phyloP scores from a whole-genome alignment of 2,797 vertebrate genomes.

The Phataginus tricuspis region DNA sequence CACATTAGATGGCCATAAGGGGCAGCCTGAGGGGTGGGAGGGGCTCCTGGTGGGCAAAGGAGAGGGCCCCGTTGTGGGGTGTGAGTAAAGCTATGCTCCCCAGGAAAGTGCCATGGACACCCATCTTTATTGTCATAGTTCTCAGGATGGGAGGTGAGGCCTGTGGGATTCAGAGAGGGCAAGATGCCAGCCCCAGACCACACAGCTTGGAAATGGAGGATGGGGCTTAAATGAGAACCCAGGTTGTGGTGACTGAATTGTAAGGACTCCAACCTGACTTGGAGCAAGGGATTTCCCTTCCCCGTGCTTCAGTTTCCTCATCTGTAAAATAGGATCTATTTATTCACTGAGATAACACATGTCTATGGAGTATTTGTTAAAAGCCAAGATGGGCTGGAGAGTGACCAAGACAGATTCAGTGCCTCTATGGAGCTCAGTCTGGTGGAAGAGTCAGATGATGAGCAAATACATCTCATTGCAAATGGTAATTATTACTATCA shows the following conservation, averaged over 20 bases:
- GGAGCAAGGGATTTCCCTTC: not conserved
- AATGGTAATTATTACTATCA: not conserved
- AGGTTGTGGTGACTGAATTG: not conserved
- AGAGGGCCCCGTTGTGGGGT: not conserved
- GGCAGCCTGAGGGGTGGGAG: not conserved
- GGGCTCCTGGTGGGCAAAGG: not conserved
- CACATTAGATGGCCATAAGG: not conserved
- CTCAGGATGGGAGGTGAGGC: not conserved
- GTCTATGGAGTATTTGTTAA: not conserved
- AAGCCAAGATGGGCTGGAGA: not conserved
- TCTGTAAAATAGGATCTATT: not conserved
- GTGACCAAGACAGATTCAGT: not conserved
- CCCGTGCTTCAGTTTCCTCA: not conserved
- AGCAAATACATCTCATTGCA: not conserved
- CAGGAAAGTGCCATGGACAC: not conserved
- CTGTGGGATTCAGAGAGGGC: not conserved
- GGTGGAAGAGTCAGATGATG: not conserved
- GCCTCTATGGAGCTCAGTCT: not conserved
- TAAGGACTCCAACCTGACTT: not conserved
- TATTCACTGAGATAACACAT: not conserved
- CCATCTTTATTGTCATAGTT: not conserved
- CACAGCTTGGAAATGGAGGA: not conserved
- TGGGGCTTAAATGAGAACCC: fast-evolving
- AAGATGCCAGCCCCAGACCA: not conserved
- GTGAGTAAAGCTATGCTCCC: not conserved